Conservation (phyloP, 2,113 vertebrate genomes). For the Stercorarius parasiticus region DNA sequence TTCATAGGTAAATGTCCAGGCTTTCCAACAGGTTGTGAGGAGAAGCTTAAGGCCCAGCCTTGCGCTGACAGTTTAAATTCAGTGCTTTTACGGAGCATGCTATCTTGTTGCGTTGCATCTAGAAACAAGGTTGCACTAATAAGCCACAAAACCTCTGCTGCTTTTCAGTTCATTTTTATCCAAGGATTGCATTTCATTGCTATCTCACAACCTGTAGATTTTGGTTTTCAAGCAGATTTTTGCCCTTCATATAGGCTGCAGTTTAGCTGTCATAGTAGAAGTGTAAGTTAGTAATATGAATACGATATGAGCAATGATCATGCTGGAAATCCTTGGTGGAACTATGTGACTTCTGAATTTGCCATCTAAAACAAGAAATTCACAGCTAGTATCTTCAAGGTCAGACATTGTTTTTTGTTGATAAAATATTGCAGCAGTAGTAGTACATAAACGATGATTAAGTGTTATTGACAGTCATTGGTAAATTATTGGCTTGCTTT, state of each 20-base stretch:
- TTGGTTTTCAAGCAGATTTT: neutral
- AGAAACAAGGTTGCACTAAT: neutral
- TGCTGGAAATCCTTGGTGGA: neutral
- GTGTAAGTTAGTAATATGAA: neutral
- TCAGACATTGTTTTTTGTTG: neutral
- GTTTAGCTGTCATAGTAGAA: neutral
- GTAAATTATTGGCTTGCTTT: neutral
- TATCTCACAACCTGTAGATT: neutral
- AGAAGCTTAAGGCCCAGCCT: neutral
- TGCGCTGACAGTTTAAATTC: neutral
- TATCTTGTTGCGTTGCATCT: neutral
- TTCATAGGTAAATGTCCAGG: neutral
- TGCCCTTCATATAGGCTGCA: neutral
- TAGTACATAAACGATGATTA: neutral
- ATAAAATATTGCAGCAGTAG: neutral
- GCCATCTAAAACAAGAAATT: neutral
- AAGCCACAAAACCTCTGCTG: neutral
- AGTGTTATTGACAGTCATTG: neutral
- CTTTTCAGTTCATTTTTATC: neutral
- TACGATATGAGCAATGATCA: neutral
- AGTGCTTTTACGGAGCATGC: neutral
- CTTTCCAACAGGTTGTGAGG: neutral
- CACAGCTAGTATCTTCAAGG: neutral
- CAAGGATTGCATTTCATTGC: neutral
- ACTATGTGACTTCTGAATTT: neutral